Evolutionary conservation across 2,888 invertebrate species (phyloP).

Genomic region (Sinohyriopsis cumingii): DNA sequence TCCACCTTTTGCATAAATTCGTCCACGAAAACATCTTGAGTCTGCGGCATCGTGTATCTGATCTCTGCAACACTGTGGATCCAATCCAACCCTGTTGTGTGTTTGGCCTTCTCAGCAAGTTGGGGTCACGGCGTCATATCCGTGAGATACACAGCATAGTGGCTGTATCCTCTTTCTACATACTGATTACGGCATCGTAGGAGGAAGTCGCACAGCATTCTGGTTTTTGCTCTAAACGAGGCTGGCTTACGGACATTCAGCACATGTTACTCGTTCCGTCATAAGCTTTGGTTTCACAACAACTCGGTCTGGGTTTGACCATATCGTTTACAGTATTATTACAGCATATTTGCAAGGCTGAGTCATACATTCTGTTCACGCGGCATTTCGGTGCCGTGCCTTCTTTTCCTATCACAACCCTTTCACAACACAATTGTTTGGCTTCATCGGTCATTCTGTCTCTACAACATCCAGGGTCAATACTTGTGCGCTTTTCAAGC

Average conservation of each 20-base stretch:
- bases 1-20: conserved; percentile 17
- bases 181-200: conserved; percentile 16
- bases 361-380: conserved; percentile 24
- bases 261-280: conserved; percentile 28
- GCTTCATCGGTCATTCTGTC: conserved; percentile 24
- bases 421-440: conserved; percentile 19
- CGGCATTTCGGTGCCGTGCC: conserved; percentile 22
- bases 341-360: conserved; percentile 21
- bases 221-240: conserved; percentile 20
- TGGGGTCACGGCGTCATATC: conserved; percentile 27
- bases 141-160: conserved; percentile 22
- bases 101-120: conserved; percentile 22
- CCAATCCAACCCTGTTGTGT: conserved; percentile 12
- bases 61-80: conserved; percentile 26
- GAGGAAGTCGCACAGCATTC: conserved; percentile 24
- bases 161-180: conserved; percentile 26
- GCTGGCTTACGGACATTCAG: conserved; percentile 23
- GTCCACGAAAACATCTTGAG: conserved; percentile 26
- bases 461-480: conserved; percentile 20
- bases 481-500: conserved; percentile 14
- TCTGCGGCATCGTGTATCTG: conserved; percentile 20
- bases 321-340: conserved; percentile 17
- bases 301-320: conserved; percentile 21
- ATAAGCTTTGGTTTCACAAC: conserved; percentile 22
- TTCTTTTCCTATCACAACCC: conserved; percentile 18